Percentiles rank a stretch among this genome's conserved stretches.
Evolutionary conservation across 2,797 vertebrate genomes (phyloP).

Genomic region (Sebastes kiyomatsui): DNA sequence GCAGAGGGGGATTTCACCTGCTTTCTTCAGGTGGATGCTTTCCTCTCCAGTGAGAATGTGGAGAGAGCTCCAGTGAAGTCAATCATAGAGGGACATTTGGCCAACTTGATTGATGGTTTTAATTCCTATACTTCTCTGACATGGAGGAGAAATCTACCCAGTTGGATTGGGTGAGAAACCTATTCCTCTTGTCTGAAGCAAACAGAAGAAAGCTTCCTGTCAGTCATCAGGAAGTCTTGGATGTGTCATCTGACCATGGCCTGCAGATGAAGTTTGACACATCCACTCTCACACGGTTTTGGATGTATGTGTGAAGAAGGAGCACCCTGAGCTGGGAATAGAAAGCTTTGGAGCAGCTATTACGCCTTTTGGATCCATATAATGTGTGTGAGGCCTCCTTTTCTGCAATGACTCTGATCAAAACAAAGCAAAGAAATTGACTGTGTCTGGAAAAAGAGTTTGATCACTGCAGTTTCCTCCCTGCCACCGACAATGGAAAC

Average conservation of each 20-base stretch:
- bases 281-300: background rate
- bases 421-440: background rate
- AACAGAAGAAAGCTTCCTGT: background rate
- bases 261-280: background rate
- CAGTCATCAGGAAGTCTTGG: background rate
- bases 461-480: background rate
- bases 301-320: background rate
- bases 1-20: background rate
- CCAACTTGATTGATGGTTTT: conserved; percentile 2
- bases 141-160: conserved; percentile 13
- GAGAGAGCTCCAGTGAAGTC: background rate
- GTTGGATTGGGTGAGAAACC: conserved; percentile 10
- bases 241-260: conserved; percentile 2
- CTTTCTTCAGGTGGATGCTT: conserved; percentile 2
- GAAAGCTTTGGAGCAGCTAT: background rate
- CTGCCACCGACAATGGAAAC: background rate
- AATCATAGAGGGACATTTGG: background rate
- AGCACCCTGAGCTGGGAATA: background rate
- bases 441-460: background rate
- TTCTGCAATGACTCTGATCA: background rate
- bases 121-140: background rate
- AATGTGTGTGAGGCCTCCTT: background rate
- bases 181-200: conserved; percentile 5
- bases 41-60: background rate
- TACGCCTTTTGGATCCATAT: background rate